Conservation (phyloP, 2,113 vertebrate genomes). For the Myrmecobius fasciatus region DNA sequence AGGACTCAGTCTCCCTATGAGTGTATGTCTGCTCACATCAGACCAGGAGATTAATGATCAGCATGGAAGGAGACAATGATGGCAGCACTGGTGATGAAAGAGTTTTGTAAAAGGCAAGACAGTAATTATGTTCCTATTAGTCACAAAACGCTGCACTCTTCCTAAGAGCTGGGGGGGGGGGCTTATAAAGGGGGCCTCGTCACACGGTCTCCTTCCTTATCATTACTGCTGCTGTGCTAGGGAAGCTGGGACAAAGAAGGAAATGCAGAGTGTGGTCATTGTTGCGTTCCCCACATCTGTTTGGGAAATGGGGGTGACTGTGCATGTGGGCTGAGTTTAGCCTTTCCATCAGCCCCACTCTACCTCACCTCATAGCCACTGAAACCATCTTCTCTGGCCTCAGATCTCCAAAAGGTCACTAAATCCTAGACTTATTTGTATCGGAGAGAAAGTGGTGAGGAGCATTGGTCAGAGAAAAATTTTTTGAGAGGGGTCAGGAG, state of each 20-base stretch:
- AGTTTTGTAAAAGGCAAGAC: constrained; percentile 72
- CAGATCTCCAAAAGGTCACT: background rate
- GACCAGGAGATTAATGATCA: constrained; percentile 70
- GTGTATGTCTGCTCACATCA: accelerated
- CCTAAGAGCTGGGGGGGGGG: background rate
- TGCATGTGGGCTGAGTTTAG: background rate
- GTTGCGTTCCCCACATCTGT: background rate
- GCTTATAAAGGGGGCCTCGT: background rate
- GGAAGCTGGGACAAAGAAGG: background rate
- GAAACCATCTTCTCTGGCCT: background rate
- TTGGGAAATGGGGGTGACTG: background rate
- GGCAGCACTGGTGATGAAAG: constrained; percentile 63
- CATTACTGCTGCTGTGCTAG: background rate
- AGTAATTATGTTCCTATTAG: constrained; percentile 73
- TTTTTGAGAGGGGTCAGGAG: background rate
- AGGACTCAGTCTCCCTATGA: constrained; percentile 1
- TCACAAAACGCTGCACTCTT: constrained; percentile 70
- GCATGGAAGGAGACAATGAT: constrained; percentile 49
- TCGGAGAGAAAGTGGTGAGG: background rate
- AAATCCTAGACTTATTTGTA: background rate
- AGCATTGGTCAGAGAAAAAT: background rate
- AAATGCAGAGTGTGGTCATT: background rate
- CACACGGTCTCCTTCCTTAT: background rate
- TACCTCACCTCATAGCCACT: background rate
- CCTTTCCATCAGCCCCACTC: background rate